Evolutionary conservation across 1,140 invertebrate genomes (phyloP).

Genomic region (Drosophila auraria): DNA sequence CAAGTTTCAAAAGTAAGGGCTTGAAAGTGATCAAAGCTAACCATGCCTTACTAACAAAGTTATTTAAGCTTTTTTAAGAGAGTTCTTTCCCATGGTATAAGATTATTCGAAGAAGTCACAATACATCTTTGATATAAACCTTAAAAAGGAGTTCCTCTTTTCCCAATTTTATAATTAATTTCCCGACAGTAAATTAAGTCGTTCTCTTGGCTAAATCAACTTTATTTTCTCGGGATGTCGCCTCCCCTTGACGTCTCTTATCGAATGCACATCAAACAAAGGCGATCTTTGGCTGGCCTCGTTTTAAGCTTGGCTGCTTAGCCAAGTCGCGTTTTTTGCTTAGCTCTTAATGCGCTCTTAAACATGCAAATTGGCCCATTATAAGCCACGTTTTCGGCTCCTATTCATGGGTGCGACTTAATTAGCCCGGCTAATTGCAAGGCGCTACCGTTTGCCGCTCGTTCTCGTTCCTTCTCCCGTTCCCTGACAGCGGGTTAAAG

Average conservation of each 20-base stretch:
- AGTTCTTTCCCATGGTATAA: accelerated
- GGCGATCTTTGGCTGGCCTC: slow-evolving; percentile 32
- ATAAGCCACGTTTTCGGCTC: slow-evolving; percentile 53
- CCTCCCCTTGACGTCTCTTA: slow-evolving; percentile 11
- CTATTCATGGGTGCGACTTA: slow-evolving; percentile 68
- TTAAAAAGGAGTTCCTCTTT: accelerated
- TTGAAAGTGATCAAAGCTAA: neutral
- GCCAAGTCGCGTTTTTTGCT: slow-evolving; percentile 3
- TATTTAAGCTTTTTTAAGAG: no score
- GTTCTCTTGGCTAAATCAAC: neutral
- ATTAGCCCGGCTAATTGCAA: slow-evolving; percentile 74
- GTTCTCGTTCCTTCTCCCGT: slow-evolving; percentile 1
- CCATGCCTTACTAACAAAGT: neutral
- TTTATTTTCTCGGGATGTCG: neutral
- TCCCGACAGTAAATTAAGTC: neutral
- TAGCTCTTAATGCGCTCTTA: slow-evolving; percentile 65
- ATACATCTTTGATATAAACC: neutral
- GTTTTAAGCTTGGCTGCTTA: slow-evolving; percentile 45
- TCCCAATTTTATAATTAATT: neutral
- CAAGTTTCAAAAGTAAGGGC: accelerated
- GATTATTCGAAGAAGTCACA: neutral
- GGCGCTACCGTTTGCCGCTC: slow-evolving; percentile 66
- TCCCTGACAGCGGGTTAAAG: neutral
- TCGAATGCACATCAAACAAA: slow-evolving; percentile 21
- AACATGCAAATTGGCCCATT: slow-evolving; percentile 79